Evolutionary conservation across 2,888 invertebrate species (phyloP), one percentile per base, ranked within the genome.

Genomic region (Eremobia ochroleuca): DNA sequence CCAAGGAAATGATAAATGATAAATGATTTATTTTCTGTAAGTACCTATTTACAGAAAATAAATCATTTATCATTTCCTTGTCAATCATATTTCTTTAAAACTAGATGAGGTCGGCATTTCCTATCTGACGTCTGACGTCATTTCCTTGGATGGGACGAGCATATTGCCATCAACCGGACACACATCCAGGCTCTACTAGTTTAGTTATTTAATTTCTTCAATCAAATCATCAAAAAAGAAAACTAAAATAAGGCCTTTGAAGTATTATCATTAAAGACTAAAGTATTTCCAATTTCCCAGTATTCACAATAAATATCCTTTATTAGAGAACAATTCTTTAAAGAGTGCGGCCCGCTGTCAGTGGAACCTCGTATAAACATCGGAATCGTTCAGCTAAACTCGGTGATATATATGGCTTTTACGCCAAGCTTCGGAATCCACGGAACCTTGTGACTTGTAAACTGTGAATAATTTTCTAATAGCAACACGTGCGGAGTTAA

Each of bases 401-500:
- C 68, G 68, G 79, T 83, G 86, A 91, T 90, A 89, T 90, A 90
- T 89, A 58, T 71, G 69, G 76, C 72, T 82, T 83, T 79, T 84
- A 82, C 71, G 73, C 69, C 69, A 81, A 64, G 65, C 66, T 83
- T 79, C 75, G 83, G 77, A 77, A 78, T 83, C 66, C 70, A 69
- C 67, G 77, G 62, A 78, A 83, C 82, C 71, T 83, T 72, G n/a
- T 75, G 62, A 74, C 73, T 82, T 83, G 88, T 91, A 91, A 91
- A 89, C 90, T 87, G 91, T 90, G 87, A 90, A 91, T 73, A 88
- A 88, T 88, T 87, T 90, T 90, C 87, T 73, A 91, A 77, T 85
- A 89, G 81, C 85, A 73, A 76, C 67, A 86, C 49, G 84, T 89
- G 90, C 75, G 88, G 90, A 91, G 75, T 88, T 85, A 80, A 66